Conservation (phyloP, 2,888 invertebrate genomes). For the Augochlorella aurata region DNA sequence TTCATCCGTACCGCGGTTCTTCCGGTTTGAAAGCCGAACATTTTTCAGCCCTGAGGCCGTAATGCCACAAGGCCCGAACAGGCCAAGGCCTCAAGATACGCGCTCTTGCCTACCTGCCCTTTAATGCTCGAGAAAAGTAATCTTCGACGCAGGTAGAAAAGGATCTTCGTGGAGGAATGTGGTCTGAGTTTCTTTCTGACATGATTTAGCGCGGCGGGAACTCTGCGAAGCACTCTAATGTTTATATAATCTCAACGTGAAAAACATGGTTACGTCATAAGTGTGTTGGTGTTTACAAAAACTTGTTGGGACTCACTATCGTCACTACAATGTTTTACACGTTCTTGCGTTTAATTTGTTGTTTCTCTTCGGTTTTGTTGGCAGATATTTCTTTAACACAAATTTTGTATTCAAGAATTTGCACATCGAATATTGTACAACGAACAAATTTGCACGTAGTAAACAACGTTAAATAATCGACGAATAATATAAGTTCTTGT, state of each 20-base stretch:
- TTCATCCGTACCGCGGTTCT: not conserved
- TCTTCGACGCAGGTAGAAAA: constrained; percentile 30
- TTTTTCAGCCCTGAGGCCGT: not conserved
- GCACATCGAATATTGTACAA: too few relatives aligned
- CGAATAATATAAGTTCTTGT: not conserved
- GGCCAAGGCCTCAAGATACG: too few relatives aligned
- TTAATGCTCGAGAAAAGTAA: not conserved
- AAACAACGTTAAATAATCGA: not conserved
- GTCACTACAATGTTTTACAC: not conserved
- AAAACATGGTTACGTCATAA: not conserved
- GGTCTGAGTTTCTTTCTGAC: not conserved
- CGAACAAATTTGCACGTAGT: not conserved
- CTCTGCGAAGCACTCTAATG: not conserved
- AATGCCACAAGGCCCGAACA: too few relatives aligned
- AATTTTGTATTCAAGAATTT: too few relatives aligned
- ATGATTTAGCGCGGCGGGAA: not conserved
- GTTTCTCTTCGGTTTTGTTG: too few relatives aligned
- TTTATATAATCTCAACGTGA: not conserved
- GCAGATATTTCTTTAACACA: too few relatives aligned
- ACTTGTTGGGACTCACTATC: not conserved
- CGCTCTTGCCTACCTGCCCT: constrained; percentile 9
- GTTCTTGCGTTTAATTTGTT: not conserved
- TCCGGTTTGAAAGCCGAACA: constrained; percentile 1
- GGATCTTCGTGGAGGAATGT: not conserved
- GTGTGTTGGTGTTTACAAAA: not conserved